Percentiles rank a stretch among this genome's conserved stretches.
phyloP scores from a whole-genome alignment of 1,140 invertebrate genomes.

The Lasaia peninsularis region DNA sequence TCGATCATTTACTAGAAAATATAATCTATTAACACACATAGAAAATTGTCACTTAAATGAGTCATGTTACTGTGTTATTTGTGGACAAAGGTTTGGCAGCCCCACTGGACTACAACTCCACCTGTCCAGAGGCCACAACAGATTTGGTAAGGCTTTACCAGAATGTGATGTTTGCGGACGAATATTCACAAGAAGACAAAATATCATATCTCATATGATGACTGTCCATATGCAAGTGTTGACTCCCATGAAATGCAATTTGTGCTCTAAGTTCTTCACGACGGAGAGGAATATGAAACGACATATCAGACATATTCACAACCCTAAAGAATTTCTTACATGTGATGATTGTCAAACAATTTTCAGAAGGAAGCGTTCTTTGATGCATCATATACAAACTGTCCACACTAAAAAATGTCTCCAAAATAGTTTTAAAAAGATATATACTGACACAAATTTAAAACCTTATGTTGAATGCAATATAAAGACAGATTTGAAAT shows the following conservation, averaged over 20 bases:
- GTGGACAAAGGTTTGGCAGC: slow-evolving; percentile 44
- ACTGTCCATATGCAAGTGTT: slow-evolving; percentile 45
- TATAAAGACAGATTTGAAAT: slow-evolving; percentile 40
- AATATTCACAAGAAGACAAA: slow-evolving; percentile 57
- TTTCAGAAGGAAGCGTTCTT: slow-evolving; percentile 40
- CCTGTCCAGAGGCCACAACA: slow-evolving; percentile 46
- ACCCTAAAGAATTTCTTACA: slow-evolving; percentile 38
- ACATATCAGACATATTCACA: slow-evolving; percentile 45
- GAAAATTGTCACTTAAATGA: slow-evolving; percentile 52
- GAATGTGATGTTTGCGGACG: slow-evolving; percentile 61
- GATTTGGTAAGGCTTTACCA: slow-evolving; percentile 38
- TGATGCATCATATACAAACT: slow-evolving; percentile 44
- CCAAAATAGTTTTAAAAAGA: slow-evolving; percentile 33
- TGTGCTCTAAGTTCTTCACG: slow-evolving; percentile 49
- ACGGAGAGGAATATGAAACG: slow-evolving; percentile 50
- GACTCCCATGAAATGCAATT: slow-evolving; percentile 32
- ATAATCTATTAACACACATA: slow-evolving; percentile 55
- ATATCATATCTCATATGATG: slow-evolving; percentile 55
- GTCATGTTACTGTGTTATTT: slow-evolving; percentile 45
- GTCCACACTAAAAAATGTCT: slow-evolving; percentile 27
- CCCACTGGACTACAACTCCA: slow-evolving; percentile 41
- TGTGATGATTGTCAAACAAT: slow-evolving; percentile 47
- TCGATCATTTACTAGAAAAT: slow-evolving; percentile 52
- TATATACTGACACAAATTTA: slow-evolving; percentile 33
- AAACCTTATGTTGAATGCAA: slow-evolving; percentile 50